Evolutionary conservation across 2,797 vertebrate genomes (phyloP).

Genomic region (Phyllotis vaccarum): DNA sequence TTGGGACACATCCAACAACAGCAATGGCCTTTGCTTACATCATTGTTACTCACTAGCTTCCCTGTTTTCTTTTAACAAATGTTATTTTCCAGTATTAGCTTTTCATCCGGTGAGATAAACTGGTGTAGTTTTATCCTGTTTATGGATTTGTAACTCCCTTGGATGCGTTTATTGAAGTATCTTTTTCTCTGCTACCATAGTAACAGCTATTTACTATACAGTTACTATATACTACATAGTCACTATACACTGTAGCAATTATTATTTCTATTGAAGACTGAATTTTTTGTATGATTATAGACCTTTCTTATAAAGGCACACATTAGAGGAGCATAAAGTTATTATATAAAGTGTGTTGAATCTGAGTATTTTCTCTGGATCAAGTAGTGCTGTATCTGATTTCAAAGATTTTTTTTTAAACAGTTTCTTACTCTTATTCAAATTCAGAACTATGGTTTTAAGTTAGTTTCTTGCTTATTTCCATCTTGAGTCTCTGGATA

Average conservation of each 20-base stretch:
- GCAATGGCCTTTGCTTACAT: neutral
- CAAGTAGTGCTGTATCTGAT: neutral
- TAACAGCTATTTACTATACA: neutral
- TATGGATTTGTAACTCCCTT: neutral
- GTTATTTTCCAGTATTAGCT: neutral
- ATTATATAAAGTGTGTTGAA: neutral
- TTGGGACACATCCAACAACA: neutral
- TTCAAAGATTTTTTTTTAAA: neutral
- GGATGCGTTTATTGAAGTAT: neutral
- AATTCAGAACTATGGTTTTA: neutral
- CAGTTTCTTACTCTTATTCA: neutral
- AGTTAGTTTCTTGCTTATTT: neutral
- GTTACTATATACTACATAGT: no score
- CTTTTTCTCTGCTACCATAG: neutral
- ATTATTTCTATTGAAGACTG: neutral
- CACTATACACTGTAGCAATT: neutral
- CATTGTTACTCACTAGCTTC: neutral
- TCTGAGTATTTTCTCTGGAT: neutral
- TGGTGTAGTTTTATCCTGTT: neutral
- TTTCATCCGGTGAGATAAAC: neutral
- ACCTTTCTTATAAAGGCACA: neutral
- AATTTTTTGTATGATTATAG: neutral
- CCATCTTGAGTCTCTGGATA: slow-evolving; percentile 34
- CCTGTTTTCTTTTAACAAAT: neutral
- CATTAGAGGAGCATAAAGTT: neutral